These are phyloP conservation scores for Pterocles orientalis DNA, from an alignment of 2,113 vertebrate genomes.

Conservation along the genomic window DNA sequence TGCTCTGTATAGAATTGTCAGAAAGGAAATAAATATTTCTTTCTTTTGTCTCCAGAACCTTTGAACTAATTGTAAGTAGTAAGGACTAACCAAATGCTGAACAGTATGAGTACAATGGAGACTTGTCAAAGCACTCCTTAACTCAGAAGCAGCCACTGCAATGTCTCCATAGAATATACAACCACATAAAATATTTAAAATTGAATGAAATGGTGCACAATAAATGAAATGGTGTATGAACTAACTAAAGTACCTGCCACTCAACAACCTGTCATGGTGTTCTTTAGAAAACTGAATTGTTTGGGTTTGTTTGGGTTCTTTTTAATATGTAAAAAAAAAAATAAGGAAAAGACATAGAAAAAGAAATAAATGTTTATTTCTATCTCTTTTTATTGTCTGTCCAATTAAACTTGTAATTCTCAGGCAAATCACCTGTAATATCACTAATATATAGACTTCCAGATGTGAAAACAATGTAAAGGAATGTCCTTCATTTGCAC, in stretches of 20 bases:
- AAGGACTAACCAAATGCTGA: background rate
- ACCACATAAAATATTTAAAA: background rate
- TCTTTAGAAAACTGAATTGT: background rate
- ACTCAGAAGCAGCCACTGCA: background rate
- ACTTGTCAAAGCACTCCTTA: background rate
- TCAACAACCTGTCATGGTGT: background rate
- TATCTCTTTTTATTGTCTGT: background rate
- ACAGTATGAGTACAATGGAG: background rate
- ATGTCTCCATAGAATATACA: background rate
- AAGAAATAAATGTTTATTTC: background rate
- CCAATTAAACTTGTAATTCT: background rate
- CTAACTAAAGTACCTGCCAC: background rate
- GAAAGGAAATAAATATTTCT: background rate
- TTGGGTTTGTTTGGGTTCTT: background rate
- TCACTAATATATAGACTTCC: background rate
- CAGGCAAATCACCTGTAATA: background rate
- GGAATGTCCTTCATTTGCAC: background rate
- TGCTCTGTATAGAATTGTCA: background rate
- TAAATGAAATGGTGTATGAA: background rate
- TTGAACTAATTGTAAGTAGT: background rate
- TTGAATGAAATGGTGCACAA: background rate
- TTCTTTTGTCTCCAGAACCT: background rate
- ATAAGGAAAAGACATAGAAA: background rate
- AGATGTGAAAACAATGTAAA: background rate
- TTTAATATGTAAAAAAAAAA: background rate